Percentiles rank a stretch among this genome's conserved stretches.
Evolutionary conservation across 2,888 invertebrate species (phyloP).

Genomic region (Agelastica alni): DNA sequence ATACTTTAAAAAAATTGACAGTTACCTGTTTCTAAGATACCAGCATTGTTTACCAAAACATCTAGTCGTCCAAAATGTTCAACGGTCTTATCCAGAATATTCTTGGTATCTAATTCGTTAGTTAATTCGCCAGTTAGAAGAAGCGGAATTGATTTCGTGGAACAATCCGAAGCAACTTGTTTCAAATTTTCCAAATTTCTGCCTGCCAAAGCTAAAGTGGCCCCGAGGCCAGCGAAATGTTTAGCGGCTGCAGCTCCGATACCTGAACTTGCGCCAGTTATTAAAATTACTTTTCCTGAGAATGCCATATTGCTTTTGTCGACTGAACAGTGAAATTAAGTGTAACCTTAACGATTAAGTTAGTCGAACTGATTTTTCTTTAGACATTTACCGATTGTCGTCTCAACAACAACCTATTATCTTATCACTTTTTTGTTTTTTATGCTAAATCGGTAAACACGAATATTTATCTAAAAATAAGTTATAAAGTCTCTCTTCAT

Average conservation of each 20-base stretch:
- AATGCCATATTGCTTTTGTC: slow-evolving; percentile 61
- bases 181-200: slow-evolving; percentile 72
- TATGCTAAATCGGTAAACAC: too few relatives aligned
- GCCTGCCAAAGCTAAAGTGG: slow-evolving; percentile 72
- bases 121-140: slow-evolving; percentile 72
- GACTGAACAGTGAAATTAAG: too few relatives aligned
- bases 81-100: slow-evolving; percentile 73
- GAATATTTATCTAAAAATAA: too few relatives aligned
- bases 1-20: too few relatives aligned
- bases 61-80: slow-evolving; percentile 77
- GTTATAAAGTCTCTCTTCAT: too few relatives aligned
- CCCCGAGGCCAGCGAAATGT: slow-evolving; percentile 75
- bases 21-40: slow-evolving; percentile 51
- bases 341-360: too few relatives aligned
- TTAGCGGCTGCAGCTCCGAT: slow-evolving; percentile 84
- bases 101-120: slow-evolving; percentile 73
- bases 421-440: too few relatives aligned
- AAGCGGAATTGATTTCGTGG: slow-evolving; percentile 58
- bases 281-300: slow-evolving; percentile 72
- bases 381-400: too few relatives aligned
- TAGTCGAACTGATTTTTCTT: too few relatives aligned
- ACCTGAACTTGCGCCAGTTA: slow-evolving; percentile 84
- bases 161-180: slow-evolving; percentile 65
- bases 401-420: too few relatives aligned
- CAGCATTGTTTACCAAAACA: slow-evolving; percentile 89